Evolutionary conservation across 2,113 vertebrate genomes (phyloP).

Genomic region (Lagopus muta): DNA sequence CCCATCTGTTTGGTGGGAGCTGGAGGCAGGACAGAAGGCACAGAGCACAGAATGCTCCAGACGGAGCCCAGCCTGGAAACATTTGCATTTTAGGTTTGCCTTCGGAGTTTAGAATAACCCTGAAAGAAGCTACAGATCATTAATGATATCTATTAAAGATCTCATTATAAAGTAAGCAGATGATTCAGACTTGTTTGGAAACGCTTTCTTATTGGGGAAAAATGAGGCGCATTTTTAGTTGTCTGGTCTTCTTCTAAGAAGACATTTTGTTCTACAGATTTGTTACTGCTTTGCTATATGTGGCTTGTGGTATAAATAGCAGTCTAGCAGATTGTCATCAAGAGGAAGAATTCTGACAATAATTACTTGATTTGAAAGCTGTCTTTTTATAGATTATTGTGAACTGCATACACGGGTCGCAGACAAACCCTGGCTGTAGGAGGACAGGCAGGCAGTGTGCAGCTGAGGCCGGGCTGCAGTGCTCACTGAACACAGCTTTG

Average conservation of each 20-base stretch:
- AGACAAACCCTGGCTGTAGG: no score
- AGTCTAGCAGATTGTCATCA: background rate
- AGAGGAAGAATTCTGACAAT: background rate
- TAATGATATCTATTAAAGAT: background rate
- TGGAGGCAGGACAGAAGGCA: background rate
- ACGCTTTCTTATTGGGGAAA: background rate
- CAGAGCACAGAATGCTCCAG: background rate
- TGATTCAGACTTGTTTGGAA: background rate
- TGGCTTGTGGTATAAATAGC: background rate
- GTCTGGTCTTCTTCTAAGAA: constrained; percentile 25
- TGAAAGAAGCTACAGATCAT: background rate
- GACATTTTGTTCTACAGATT: constrained; percentile 35
- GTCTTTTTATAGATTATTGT: background rate
- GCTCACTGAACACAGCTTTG: no score
- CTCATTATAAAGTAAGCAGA: constrained; percentile 14
- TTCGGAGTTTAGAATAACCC: constrained; percentile 2
- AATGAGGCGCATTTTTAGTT: constrained; percentile 43
- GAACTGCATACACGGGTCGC: no score
- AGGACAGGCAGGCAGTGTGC: no score
- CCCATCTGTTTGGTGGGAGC: background rate
- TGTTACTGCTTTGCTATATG: background rate
- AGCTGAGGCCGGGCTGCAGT: no score
- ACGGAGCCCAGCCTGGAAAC: background rate
- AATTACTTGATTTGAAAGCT: background rate
- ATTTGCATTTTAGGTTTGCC: background rate